phyloP scores from a whole-genome alignment of 2,797 vertebrate genomes.

The Tamandua tetradactyla region DNA sequence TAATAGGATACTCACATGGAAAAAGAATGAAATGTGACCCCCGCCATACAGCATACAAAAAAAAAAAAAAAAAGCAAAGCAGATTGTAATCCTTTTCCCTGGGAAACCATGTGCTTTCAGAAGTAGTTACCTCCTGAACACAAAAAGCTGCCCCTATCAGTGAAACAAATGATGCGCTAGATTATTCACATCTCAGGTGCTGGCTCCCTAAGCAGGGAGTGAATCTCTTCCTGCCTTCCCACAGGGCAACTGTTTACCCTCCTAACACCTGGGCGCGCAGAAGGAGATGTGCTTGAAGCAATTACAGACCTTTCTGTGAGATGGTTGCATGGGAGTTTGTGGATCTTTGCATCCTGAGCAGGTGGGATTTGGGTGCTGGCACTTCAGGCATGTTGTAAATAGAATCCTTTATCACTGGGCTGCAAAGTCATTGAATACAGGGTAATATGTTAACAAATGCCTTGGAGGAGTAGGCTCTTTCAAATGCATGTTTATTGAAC shows the following conservation, averaged over 20 bases:
- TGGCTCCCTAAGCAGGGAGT: not conserved
- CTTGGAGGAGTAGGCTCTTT: not conserved
- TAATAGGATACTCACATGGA: too few relatives aligned
- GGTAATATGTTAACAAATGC: not conserved
- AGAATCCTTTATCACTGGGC: not conserved
- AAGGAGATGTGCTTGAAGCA: not conserved
- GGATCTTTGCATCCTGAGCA: not conserved
- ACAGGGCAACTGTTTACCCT: slow-evolving; percentile 42
- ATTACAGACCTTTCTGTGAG: not conserved
- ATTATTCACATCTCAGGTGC: not conserved
- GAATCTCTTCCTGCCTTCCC: not conserved
- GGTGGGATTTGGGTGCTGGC: not conserved
- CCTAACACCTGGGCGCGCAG: not conserved
- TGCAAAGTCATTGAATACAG: not conserved
- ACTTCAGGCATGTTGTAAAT: not conserved
- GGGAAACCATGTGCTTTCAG: not conserved
- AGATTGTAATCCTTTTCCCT: not conserved
- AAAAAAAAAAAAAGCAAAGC: not conserved
- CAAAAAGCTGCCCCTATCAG: not conserved
- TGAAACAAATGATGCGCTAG: not conserved
- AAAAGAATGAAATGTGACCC: too few relatives aligned
- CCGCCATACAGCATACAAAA: too few relatives aligned
- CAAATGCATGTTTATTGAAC: not conserved
- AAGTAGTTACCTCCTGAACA: not conserved
- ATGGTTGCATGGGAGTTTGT: not conserved